Percentiles rank a stretch among this genome's conserved stretches.
Conservation (phyloP, 2,113 vertebrate genomes). For the Leptocoma aspasia region DNA sequence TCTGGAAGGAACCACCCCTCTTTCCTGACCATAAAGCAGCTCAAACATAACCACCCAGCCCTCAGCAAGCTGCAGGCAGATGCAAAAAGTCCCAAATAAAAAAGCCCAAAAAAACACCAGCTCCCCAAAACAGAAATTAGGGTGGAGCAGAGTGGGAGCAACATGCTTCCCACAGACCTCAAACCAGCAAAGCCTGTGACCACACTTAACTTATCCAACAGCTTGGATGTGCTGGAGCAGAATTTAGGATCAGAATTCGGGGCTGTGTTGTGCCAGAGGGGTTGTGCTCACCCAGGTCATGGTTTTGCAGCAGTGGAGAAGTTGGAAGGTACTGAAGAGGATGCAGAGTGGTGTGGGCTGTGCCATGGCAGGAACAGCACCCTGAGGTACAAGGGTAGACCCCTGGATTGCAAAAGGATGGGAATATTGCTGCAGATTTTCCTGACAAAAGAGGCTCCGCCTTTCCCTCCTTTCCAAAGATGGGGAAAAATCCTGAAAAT, state of each 20-base stretch:
- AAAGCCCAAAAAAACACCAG: neutral
- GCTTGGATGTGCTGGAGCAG: neutral
- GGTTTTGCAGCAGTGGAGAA: neutral
- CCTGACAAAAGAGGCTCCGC: neutral
- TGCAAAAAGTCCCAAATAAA: constrained; percentile 6
- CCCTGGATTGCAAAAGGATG: neutral
- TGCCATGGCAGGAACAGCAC: neutral
- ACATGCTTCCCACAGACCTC: fast-evolving
- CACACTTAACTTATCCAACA: neutral
- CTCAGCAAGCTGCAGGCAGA: constrained; percentile 33
- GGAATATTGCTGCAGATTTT: neutral
- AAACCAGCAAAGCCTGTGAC: neutral
- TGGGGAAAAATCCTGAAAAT: neutral
- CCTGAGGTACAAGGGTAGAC: neutral
- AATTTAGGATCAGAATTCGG: neutral
- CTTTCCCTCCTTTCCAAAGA: neutral
- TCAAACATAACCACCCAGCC: constrained; percentile 1
- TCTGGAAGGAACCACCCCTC: constrained; percentile 7
- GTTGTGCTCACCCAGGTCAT: fast-evolving
- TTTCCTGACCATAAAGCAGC: neutral
- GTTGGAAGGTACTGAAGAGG: neutral
- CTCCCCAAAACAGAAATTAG: neutral
- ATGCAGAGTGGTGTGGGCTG: neutral
- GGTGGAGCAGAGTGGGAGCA: neutral
- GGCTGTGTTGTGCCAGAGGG: neutral